Percentiles rank a stretch among this genome's conserved stretches.
phyloP scores from a whole-genome alignment of 2,888 invertebrate genomes.

The Diaphora mendica region DNA sequence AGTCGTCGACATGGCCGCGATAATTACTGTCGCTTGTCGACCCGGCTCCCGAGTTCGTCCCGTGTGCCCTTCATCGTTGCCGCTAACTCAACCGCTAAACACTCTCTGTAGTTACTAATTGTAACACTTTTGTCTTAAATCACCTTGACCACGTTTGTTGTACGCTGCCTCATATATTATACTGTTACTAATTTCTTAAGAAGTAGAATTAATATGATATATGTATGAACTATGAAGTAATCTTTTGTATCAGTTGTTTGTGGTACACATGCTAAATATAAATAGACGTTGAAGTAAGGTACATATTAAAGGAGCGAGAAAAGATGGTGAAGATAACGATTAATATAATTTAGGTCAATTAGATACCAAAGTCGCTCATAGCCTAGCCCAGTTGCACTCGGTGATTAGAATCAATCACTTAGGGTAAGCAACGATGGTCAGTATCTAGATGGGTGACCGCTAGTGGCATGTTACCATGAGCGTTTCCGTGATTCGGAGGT shows the following conservation, averaged over 20 bases:
- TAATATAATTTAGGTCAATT: neutral
- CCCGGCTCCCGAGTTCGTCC: constrained; percentile 44
- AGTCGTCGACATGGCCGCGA: constrained; percentile 83
- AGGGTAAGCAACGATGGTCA: too few relatives aligned
- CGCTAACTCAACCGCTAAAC: constrained; percentile 48
- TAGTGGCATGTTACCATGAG: too few relatives aligned
- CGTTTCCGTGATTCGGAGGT: too few relatives aligned
- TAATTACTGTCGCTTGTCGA: constrained; percentile 80
- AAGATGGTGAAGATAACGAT: neutral
- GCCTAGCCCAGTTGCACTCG: too few relatives aligned
- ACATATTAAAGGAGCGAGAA: neutral
- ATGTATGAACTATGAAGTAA: constrained; percentile 6
- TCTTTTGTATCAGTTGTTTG: constrained; percentile 3
- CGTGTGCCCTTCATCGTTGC: constrained; percentile 57
- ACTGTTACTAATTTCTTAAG: constrained; percentile 31
- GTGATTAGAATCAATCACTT: too few relatives aligned
- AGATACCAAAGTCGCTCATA: neutral
- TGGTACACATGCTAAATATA: neutral
- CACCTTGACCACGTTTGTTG: constrained; percentile 47
- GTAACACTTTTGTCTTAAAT: constrained; percentile 55
- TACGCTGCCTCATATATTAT: constrained; percentile 35
- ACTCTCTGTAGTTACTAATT: constrained; percentile 59
- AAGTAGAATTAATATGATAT: neutral
- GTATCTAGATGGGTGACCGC: too few relatives aligned
- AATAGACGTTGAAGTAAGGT: neutral